Conservation (phyloP, 2,888 invertebrate species). For the Melanophora roralis region DNA sequence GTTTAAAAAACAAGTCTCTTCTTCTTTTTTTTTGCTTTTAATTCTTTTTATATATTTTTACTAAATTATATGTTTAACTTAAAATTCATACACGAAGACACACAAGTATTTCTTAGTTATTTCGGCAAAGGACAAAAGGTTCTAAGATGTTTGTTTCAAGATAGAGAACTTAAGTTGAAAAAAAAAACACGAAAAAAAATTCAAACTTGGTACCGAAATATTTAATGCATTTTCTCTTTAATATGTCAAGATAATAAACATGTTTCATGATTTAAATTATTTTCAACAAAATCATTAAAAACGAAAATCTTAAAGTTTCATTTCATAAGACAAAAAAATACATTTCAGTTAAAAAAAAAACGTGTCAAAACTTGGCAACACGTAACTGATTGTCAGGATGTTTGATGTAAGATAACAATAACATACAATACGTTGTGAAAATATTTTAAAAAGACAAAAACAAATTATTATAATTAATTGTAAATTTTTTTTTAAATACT, state of each 20-base stretch:
- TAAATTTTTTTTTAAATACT: no score
- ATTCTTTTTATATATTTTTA: background rate
- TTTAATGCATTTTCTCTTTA: slow-evolving; percentile 21
- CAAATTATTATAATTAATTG: no score
- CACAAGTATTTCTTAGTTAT: background rate
- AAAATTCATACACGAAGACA: background rate
- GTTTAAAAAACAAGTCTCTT: background rate
- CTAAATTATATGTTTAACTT: background rate
- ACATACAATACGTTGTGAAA: no score
- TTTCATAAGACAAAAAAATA: background rate
- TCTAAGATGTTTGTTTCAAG: slow-evolving; percentile 24
- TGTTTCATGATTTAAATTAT: background rate
- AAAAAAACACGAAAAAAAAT: background rate
- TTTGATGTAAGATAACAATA: no score
- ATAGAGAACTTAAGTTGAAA: slow-evolving; percentile 5
- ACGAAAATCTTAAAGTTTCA: background rate
- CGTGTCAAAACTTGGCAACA: no score
- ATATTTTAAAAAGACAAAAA: no score
- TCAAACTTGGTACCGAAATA: slow-evolving; percentile 1
- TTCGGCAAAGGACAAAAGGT: slow-evolving; percentile 42
- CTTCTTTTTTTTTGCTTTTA: background rate
- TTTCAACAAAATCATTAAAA: background rate
- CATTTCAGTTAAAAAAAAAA: no score
- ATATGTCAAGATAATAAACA: slow-evolving; percentile 24
- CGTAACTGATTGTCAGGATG: no score